A percentile compares a stretch with the other conserved stretches of the same genome.
Evolutionary conservation across 2,888 invertebrate genomes (phyloP).

Genomic region (Nineta flava): DNA sequence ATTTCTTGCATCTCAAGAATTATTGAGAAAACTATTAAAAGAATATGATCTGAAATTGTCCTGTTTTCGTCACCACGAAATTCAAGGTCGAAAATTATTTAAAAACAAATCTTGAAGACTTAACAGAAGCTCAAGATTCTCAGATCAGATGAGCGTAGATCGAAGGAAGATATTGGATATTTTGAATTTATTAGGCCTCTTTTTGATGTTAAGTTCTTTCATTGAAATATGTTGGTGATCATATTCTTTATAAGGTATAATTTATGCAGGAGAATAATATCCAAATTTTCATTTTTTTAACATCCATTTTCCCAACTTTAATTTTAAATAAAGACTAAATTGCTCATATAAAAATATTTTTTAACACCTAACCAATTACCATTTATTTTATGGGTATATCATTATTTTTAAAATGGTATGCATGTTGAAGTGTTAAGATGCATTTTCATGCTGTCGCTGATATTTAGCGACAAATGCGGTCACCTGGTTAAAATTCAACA

Average conservation of each 20-base stretch:
- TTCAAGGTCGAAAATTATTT: slow-evolving; percentile 2
- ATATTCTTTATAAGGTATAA: background rate
- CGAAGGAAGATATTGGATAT: background rate
- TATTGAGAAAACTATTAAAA: background rate
- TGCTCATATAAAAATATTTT: no score
- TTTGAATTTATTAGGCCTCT: background rate
- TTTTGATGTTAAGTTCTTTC: background rate
- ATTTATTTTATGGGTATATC: no score
- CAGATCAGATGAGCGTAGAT: background rate
- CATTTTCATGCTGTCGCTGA: no score
- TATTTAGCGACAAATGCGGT: no score
- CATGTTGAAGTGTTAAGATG: no score
- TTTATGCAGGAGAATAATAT: no score
- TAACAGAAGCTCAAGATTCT: background rate
- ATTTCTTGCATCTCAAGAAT: slow-evolving; percentile 1
- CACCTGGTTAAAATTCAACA: no score
- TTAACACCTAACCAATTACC: no score
- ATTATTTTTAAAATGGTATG: no score
- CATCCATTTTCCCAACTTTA: background rate
- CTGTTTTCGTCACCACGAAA: slow-evolving; percentile 2
- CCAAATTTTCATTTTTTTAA: background rate
- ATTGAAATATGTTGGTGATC: background rate
- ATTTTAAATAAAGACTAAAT: no score
- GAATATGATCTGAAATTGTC: slow-evolving; percentile 3
- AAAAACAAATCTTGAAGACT: background rate